Conservation (phyloP, 1,140 invertebrate genomes). For the Bradynema listronoti region DNA sequence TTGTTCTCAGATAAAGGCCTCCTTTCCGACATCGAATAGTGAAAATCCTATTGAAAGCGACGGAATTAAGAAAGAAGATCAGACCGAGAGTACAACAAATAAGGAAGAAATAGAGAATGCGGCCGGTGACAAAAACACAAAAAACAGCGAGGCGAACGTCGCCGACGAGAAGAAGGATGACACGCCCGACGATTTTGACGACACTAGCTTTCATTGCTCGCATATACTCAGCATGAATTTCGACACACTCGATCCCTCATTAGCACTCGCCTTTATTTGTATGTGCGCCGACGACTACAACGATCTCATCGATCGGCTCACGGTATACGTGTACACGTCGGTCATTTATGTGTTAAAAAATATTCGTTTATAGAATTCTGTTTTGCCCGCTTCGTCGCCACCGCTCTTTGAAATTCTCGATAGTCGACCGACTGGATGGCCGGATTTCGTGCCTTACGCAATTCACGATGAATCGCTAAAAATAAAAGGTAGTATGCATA, state of each 20-base stretch:
- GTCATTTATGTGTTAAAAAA: slow-evolving; percentile 17
- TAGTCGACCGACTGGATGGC: slow-evolving; percentile 44
- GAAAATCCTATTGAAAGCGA: no score
- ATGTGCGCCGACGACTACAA: slow-evolving; percentile 41
- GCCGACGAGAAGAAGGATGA: slow-evolving; percentile 12
- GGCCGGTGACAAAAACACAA: background rate
- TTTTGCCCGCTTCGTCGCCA: slow-evolving; percentile 33
- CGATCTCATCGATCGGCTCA: slow-evolving; percentile 38
- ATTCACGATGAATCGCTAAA: slow-evolving; percentile 38
- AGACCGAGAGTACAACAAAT: no score
- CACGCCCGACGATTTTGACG: slow-evolving; percentile 32
- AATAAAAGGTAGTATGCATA: slow-evolving; percentile 36
- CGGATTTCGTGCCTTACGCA: slow-evolving; percentile 51
- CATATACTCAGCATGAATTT: slow-evolving; percentile 49
- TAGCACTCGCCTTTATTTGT: slow-evolving; percentile 49
- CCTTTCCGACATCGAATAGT: no score
- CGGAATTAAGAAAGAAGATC: no score
- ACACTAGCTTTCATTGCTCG: slow-evolving; percentile 48
- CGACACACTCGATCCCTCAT: slow-evolving; percentile 51
- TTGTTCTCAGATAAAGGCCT: no score
- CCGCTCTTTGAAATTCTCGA: slow-evolving; percentile 53
- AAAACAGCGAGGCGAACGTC: background rate
- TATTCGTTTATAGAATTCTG: slow-evolving; percentile 17
- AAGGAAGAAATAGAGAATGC: background rate
- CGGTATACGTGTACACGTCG: slow-evolving; percentile 19